phyloP scores from a whole-genome alignment of 2,888 invertebrate species.

The Drosophila mimica region DNA sequence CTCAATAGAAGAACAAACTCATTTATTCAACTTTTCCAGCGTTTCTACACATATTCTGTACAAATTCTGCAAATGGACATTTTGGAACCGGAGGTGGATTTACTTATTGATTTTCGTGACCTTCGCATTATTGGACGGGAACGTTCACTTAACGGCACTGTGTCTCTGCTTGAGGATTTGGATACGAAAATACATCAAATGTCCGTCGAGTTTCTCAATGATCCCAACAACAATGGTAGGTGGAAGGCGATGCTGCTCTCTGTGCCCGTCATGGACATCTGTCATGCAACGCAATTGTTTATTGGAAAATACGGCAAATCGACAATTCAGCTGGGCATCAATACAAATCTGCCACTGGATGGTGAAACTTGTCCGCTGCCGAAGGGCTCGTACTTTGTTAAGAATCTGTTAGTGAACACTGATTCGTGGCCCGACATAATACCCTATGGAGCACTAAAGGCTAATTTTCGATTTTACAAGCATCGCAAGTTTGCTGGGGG shows the following conservation, averaged over 20 bases:
- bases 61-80: constrained; percentile 12
- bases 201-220: constrained; percentile 32
- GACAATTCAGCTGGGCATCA: constrained; percentile 22
- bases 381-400: constrained; percentile 13
- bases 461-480: constrained; percentile 26
- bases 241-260: constrained; percentile 30
- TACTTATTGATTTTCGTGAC: constrained; percentile 33
- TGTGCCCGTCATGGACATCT: constrained; percentile 24
- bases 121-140: constrained; percentile 27
- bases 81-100: constrained; percentile 11
- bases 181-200: constrained; percentile 10
- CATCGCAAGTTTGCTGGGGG: constrained; percentile 17
- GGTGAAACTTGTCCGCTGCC: constrained; percentile 29
- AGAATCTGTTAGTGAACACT: constrained; percentile 21
- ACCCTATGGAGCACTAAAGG: constrained; percentile 25
- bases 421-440: constrained; percentile 35
- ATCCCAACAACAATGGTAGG: constrained; percentile 26
- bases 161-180: constrained; percentile 31
- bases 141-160: constrained; percentile 31
- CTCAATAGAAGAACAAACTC: rapidly evolving
- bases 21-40: not conserved
- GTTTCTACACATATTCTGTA: constrained; percentile 17
- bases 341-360: constrained; percentile 34
- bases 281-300: constrained; percentile 12
- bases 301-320: constrained; percentile 23